These are phyloP conservation scores for Sinodicranocentrus sp. DNA, from an alignment of 2,888 invertebrate genomes.

Conservation along the genomic window DNA sequence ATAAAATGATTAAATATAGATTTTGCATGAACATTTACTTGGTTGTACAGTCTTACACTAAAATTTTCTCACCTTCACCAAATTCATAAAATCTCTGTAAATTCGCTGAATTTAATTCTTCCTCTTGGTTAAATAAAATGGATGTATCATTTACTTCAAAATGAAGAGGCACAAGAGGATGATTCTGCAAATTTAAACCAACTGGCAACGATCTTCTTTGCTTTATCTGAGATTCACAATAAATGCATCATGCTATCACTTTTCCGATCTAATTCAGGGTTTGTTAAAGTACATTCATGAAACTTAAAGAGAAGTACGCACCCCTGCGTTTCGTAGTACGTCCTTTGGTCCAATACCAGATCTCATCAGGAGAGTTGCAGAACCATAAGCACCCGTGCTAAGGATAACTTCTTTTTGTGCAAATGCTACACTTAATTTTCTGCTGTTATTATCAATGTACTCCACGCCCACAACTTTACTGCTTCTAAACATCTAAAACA, in stretches of 20 bases:
- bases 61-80: conserved; percentile 30
- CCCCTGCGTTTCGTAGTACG: background rate
- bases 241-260: no score
- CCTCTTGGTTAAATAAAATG: background rate
- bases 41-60: no score
- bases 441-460: background rate
- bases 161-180: conserved; percentile 16
- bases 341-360: conserved; percentile 40
- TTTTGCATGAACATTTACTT: background rate
- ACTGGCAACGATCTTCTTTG: background rate
- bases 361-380: conserved; percentile 12
- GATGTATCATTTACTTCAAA: conserved; percentile 39
- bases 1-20: background rate
- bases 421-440: background rate
- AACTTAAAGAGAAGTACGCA: no score
- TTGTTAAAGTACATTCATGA: no score
- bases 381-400: conserved; percentile 10
- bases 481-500: conserved; percentile 14
- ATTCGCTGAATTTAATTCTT: conserved; percentile 44
- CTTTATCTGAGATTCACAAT: background rate
- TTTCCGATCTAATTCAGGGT: no score
- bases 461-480: conserved; percentile 1
- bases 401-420: conserved; percentile 29
- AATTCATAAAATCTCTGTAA: conserved; percentile 1
- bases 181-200: conserved; percentile 25